Evolutionary conservation across 2,888 invertebrate species (phyloP), one percentile per base, ranked within the genome.

Genomic region (Ametastegia equiseti): DNA sequence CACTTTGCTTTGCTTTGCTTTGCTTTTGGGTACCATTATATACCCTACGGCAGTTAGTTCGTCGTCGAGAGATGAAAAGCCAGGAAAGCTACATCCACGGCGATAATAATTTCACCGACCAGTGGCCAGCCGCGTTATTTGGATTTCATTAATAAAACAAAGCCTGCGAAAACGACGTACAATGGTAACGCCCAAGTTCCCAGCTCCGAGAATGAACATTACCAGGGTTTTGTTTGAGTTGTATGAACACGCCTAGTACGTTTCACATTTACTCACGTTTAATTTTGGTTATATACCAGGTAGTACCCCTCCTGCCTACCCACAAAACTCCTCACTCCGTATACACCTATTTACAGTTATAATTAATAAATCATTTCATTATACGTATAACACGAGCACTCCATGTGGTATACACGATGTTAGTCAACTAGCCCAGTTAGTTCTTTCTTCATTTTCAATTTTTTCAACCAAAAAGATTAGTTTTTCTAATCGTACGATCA

Each of bases 141-240:
- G 87, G 86, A 85, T 87, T 88, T 88, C 88, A 88, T 88, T 88
- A 89, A 88, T 88, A 88, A 88, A 86, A 84, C 83, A 87, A n/a
- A 84, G 78, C 79, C 39, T 36, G 60, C 27, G 33, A n/a, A 75
- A 19, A 19, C 54, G 23, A 27, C 60, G 39, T 63, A 78, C 78
- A 78, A 57, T 78, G 42, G 19, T 45, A 23, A 15, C 9, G n/a
- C n/a, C n/a, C n/a, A n/a, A n/a, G n/a, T n/a, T n/a, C n/a, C 23
- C 45, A 75, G 39, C 36, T 57, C 19, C 75, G 75, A 54, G 23
- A 75, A 75, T 54, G 54, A 33, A 36, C 73, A n/a, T n/a, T n/a
- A n/a, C n/a, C n/a, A n/a, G 23, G 63, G 57, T 47, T 54, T 57
- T 79, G 81, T 81, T 81, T 81, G 69, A 81, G 79, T 80, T 79